Conservation (phyloP, 2,888 invertebrate species). For the Drosophila cognata region DNA sequence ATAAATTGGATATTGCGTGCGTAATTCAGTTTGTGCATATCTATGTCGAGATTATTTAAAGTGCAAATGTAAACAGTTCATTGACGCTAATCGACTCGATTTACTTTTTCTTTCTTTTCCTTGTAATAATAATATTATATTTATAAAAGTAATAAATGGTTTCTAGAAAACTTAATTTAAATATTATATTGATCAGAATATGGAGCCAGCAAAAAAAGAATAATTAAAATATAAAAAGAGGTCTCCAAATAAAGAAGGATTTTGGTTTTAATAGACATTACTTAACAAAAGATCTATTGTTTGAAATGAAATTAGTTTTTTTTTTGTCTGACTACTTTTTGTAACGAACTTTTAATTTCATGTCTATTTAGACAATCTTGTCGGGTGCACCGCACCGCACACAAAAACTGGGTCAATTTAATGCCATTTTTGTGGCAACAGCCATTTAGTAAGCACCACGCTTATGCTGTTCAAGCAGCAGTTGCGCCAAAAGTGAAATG, state of each 20-base stretch:
- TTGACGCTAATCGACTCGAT: not conserved
- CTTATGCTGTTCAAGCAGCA: slow-evolving; percentile 52
- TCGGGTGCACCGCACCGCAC: slow-evolving; percentile 26
- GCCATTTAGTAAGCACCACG: slow-evolving; percentile 51
- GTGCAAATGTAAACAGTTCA: not conserved
- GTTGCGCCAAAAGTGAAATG: slow-evolving; percentile 73
- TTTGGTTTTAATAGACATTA: not conserved
- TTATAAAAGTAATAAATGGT: not conserved
- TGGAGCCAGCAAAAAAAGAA: not conserved
- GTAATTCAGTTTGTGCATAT: not conserved
- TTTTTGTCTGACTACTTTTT: not conserved
- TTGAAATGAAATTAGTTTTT: not conserved
- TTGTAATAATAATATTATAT: not conserved
- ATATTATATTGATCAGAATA: too few relatives aligned
- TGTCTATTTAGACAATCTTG: slow-evolving; percentile 13
- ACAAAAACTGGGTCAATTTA: slow-evolving; percentile 73
- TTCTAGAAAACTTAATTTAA: not conserved
- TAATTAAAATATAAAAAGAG: not conserved
- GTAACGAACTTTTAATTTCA: not conserved
- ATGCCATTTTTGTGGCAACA: slow-evolving; percentile 66
- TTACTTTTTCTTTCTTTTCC: not conserved
- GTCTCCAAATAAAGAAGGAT: not conserved
- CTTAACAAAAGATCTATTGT: not conserved
- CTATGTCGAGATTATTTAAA: slow-evolving; percentile 7
- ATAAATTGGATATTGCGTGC: slow-evolving; percentile 4